Base-by-base conservation (phyloP, 2,888 invertebrate species). In the Mythimna loreyi region DNA sequence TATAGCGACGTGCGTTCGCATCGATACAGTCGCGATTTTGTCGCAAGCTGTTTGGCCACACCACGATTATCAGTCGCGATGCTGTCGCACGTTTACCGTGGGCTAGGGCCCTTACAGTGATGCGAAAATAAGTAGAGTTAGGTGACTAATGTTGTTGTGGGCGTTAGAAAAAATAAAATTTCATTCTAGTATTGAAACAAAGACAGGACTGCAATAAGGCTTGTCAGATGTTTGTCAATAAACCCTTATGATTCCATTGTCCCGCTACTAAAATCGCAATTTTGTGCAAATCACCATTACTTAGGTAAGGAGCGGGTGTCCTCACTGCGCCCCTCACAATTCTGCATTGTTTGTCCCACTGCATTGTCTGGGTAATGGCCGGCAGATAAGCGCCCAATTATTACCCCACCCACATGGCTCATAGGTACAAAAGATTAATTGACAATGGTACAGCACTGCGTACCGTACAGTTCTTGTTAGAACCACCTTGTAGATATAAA, bases 351-450 rank as follows among this genome's bases (percentile, higher is more conserved):
- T 56, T 70, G 62, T 19, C 60, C 63, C 56, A 73, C 73, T 78
- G 56, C 66, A 73, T 78, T 79, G 81, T 69, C 69, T 78, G 49
- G 30, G 1, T 78, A 77, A 79, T 73, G 61, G 49, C 61, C 11
- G 21, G 19, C 25, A 75, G 81, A 80, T 80, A 81, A 80, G 53
- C 72, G 66, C 55, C 66, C 82, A 80, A 80, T 80, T 78, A 81
- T 72, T 53, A 63, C 67, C 58, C 58, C 81, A 62, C 80, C 79
- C 82, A 80, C 79, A 75, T 62, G 63, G 5, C 6, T 43, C 40
- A 57, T 58, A 33, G 13, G 33, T 33, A 80, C 79, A 80, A 69
- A 78, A 40, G 58, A 56, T 63, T 71, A 66, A 49, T 53, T 78
- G 57, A 80, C 79, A 79, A 80, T 81, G 19, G 56, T 16, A 40